Percentiles rank a stretch among this genome's conserved stretches.
phyloP scores from a whole-genome alignment of 2,113 vertebrate species.

The Chitala chitala region DNA sequence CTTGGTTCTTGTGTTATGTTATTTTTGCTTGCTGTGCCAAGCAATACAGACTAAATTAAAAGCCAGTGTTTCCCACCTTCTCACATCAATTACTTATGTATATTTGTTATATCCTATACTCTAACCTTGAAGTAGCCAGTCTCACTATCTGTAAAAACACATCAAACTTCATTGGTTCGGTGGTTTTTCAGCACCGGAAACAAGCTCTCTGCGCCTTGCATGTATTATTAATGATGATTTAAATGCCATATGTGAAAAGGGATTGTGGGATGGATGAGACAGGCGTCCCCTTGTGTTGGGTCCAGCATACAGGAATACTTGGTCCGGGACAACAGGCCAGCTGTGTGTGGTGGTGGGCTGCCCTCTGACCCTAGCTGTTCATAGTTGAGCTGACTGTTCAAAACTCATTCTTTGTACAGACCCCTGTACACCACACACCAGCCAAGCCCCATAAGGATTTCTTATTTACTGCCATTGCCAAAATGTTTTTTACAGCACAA shows the following conservation, averaged over 20 bases:
- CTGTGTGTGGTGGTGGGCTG: slow-evolving; percentile 20
- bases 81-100: too few species aligned
- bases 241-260: slow-evolving; percentile 61
- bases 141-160: background rate
- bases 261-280: slow-evolving; percentile 59
- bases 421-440: background rate
- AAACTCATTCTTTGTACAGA: slow-evolving; percentile 26
- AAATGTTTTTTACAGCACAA: too few species aligned
- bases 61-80: too few species aligned
- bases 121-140: background rate
- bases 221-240: slow-evolving; percentile 62
- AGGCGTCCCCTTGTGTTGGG: background rate
- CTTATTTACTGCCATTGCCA: background rate
- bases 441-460: background rate
- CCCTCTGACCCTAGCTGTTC: slow-evolving; percentile 10
- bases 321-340: slow-evolving; percentile 22
- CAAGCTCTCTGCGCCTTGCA: slow-evolving; percentile 22
- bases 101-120: too few species aligned
- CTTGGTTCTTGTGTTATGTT: too few species aligned
- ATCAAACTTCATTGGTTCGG: too few species aligned
- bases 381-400: background rate
- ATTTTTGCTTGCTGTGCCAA: background rate
- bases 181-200: background rate
- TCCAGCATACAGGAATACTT: slow-evolving; percentile 17
- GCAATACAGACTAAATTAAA: too few species aligned